Evolutionary conservation across 2,797 vertebrate genomes (phyloP), one percentile per base, ranked within the genome.

Genomic region (Sparus aurata): DNA sequence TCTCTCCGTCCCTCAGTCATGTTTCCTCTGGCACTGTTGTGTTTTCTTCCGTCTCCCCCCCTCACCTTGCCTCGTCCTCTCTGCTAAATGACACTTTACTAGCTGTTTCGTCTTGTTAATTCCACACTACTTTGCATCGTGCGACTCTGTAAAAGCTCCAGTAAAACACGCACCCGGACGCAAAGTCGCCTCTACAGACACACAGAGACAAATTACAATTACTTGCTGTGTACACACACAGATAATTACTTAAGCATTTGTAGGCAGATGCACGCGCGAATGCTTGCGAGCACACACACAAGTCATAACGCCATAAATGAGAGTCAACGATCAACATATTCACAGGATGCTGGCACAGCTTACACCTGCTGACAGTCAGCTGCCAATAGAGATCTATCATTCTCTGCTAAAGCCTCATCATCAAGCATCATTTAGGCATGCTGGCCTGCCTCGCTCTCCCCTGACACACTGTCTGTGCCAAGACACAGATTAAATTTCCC

Each of bases 321-420:
- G 80, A 84, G 83, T 81, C 69, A 87, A 87, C 49, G 22, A 87
- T 90, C 84, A 85, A 88, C 86, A 89, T 83, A 84, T 87, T 90
- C 82, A 85, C 61, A 77, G 66, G 74, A 70, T 69, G 75, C 71
- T 92, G 91, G 90, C 89, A 86, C 55, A 38, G 72, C 18, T 6
- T 62, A 47, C 85, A 86, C 83, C 90, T 88, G 82, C 83, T 84
- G 89, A 91, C 87, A 92, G 87, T 92, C 89, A 92, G 81, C 83
- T 91, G 91, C 90, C 88, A 93, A 71, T 89, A 75, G 86, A 87
- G 82, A 93, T 90, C 80, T 74, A 92, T 93, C 79, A 88, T 90
- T 91, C 87, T 77, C 77, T 88, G 85, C 85, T 86, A 85, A 90
- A 90, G 88, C 73, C 88, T 90, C 89, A 93, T 93, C 85, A 92